Evolutionary conservation across 2,888 invertebrate species (phyloP).

Genomic region (Ischnura elegans): DNA sequence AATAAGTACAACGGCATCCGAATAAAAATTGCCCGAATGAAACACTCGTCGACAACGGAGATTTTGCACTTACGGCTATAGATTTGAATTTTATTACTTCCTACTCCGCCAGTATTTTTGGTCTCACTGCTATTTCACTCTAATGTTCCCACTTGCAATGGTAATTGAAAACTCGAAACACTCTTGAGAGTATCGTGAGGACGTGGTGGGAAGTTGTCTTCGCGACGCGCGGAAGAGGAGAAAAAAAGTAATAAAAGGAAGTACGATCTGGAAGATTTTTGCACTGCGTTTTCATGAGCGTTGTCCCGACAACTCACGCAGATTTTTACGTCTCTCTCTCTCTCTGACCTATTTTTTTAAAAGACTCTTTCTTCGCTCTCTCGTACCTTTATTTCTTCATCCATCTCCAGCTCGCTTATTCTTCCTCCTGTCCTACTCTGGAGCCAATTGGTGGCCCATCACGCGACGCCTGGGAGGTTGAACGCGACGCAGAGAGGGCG

Average conservation of each 20-base stretch:
- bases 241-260: neutral
- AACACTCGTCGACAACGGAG: no score
- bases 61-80: no score
- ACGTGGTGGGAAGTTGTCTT: neutral
- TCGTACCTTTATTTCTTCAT: no score
- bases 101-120: no score
- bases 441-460: neutral
- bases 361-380: neutral
- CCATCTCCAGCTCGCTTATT: neutral
- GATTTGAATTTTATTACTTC: no score
- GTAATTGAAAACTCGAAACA: no score
- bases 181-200: neutral
- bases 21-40: no score
- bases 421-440: neutral
- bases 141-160: no score
- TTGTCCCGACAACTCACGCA: neutral
- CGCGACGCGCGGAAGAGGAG: neutral
- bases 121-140: no score
- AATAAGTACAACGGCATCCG: no score
- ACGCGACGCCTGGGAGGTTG: neutral
- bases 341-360: neutral
- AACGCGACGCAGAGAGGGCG: neutral
- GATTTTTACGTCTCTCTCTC: neutral
- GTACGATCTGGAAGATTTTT: neutral
- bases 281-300: neutral